These are phyloP conservation scores for Xiphophorus hellerii DNA, from an alignment of 2,113 vertebrate species.

Conservation along the genomic window DNA sequence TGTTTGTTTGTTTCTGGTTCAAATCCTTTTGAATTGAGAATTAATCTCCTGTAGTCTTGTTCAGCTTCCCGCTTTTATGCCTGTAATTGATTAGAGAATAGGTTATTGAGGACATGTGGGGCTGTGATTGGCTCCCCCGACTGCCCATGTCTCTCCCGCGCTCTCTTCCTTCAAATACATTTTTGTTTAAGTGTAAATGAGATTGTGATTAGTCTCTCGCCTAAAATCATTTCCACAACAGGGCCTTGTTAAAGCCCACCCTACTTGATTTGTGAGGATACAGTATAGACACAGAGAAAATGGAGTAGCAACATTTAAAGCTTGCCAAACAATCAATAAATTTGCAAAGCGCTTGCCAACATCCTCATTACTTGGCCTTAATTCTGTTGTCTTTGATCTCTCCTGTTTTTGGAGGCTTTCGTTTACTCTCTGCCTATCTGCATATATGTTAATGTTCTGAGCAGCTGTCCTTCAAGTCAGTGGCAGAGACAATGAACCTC, in stretches of 20 bases:
- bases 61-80: constrained; percentile 33
- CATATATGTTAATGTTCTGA: constrained; percentile 70
- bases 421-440: constrained; percentile 68
- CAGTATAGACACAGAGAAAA: constrained; percentile 52
- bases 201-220: constrained; percentile 74
- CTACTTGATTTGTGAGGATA: constrained; percentile 55
- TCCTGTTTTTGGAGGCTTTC: constrained; percentile 62
- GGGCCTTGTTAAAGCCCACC: constrained; percentile 44
- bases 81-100: constrained; percentile 68
- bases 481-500: constrained; percentile 52
- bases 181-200: constrained; percentile 75
- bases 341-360: constrained; percentile 74
- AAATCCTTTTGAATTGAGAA: constrained; percentile 22
- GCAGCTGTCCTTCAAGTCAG: constrained; percentile 64
- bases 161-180: constrained; percentile 72
- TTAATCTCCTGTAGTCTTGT: constrained; percentile 27
- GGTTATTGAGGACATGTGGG: constrained; percentile 53
- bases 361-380: constrained; percentile 77
- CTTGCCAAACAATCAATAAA: constrained; percentile 82
- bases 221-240: constrained; percentile 42
- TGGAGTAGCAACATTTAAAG: constrained; percentile 54
- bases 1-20: constrained; percentile 18
- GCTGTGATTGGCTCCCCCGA: constrained; percentile 57
- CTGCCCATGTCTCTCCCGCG: constrained; percentile 57
- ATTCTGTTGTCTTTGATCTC: constrained; percentile 77